phyloP scores from a whole-genome alignment of 2,797 vertebrate genomes.

The Sebastes vulpes region DNA sequence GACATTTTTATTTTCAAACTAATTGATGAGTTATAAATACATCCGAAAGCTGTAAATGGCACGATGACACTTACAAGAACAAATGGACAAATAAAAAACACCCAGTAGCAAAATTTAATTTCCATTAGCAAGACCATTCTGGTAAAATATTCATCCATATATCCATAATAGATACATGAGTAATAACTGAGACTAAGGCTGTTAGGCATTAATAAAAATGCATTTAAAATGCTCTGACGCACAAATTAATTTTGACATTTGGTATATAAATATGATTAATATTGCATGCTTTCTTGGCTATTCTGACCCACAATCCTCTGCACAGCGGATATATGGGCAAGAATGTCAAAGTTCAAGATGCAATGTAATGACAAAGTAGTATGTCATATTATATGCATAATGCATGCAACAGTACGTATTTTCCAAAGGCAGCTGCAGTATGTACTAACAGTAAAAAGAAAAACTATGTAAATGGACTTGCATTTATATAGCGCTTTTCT shows the following conservation, averaged over 20 bases:
- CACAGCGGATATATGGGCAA: too few relatives aligned
- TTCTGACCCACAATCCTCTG: too few relatives aligned
- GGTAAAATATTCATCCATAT: background rate
- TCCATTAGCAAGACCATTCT: background rate
- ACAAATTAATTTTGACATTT: background rate
- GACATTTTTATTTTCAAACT: conserved; percentile 4
- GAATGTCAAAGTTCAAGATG: too few relatives aligned
- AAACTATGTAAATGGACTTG: too few relatives aligned
- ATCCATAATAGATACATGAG: background rate
- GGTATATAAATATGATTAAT: background rate
- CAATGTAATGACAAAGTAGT: too few relatives aligned
- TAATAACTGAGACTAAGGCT: background rate
- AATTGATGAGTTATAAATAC: conserved; percentile 10
- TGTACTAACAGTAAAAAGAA: too few relatives aligned
- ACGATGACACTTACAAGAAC: conserved; percentile 11
- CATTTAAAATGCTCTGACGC: background rate
- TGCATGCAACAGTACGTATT: too few relatives aligned
- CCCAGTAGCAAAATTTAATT: background rate
- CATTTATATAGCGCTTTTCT: too few relatives aligned
- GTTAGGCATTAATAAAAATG: background rate
- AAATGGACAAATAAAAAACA: conserved; percentile 8
- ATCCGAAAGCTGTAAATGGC: background rate
- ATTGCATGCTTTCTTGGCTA: background rate
- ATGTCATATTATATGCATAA: too few relatives aligned
- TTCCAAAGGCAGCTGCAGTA: too few relatives aligned